Evolutionary conservation across 2,888 invertebrate species (phyloP).

Genomic region (Patella depressa): DNA sequence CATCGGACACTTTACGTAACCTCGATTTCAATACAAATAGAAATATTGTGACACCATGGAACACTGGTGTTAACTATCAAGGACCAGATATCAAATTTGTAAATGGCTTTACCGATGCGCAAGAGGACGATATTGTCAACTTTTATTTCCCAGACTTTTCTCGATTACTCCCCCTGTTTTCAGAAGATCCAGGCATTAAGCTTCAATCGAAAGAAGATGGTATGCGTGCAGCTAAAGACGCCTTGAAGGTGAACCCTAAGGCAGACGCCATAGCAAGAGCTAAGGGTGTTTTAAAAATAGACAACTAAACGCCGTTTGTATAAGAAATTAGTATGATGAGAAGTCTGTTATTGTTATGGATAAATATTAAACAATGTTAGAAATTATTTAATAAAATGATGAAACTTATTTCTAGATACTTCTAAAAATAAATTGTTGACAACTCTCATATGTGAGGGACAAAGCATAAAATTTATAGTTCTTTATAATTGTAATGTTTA

Average conservation of each 20-base stretch:
- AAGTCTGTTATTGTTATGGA: neutral
- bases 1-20: no score
- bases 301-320: neutral
- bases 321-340: neutral
- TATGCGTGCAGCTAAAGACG: neutral
- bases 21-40: neutral
- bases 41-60: conserved; percentile 4
- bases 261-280: neutral
- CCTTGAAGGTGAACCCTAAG: neutral
- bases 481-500: no score
- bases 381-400: no score
- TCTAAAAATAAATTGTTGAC: no score
- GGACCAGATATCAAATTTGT: conserved; percentile 2
- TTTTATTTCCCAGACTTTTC: conserved; percentile 6
- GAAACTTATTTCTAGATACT: no score
- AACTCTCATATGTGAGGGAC: no score
- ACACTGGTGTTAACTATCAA: neutral
- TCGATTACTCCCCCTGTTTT: neutral
- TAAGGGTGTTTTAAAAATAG: neutral
- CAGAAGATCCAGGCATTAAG: neutral
- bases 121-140: neutral
- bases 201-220: neutral
- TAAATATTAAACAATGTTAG: no score
- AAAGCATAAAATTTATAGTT: no score
- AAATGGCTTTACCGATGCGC: neutral